Conservation (phyloP, 2,797 vertebrate genomes). For the Sylvilagus floridanus region DNA sequence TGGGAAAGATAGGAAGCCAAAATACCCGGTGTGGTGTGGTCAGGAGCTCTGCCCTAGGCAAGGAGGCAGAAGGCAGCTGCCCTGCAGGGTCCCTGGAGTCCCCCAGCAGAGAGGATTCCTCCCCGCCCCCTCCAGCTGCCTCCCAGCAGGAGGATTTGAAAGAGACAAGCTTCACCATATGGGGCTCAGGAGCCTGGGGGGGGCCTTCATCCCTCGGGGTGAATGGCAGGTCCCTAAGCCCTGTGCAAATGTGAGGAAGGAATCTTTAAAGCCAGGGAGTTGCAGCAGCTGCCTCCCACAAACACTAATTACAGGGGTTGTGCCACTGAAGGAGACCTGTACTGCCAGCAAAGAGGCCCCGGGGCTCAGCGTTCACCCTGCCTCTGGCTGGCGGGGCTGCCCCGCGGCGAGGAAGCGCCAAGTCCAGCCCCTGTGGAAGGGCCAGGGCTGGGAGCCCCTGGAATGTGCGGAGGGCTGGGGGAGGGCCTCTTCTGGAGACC, state of each 20-base stretch:
- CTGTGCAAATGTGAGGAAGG: conserved; percentile 75
- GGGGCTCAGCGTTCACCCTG: background rate
- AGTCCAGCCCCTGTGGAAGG: background rate
- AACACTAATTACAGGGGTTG: conserved; percentile 71
- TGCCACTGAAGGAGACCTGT: background rate
- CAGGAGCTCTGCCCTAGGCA: conserved; percentile 5
- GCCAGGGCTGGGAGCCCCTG: background rate
- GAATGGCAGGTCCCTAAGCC: conserved; percentile 81
- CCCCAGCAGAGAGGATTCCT: conserved; percentile 55
- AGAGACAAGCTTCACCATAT: conserved; percentile 70
- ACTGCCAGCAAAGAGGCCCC: background rate
- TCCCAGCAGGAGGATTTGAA: conserved; percentile 48
- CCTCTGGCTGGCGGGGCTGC: background rate
- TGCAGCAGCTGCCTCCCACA: conserved; percentile 80
- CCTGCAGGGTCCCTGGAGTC: conserved; percentile 30
- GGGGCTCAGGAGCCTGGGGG: conserved; percentile 71
- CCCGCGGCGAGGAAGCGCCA: background rate
- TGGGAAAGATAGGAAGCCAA: background rate
- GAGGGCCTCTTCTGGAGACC: conserved; percentile 53
- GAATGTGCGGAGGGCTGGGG: background rate
- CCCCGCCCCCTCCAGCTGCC: background rate
- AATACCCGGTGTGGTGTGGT: background rate
- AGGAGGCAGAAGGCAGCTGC: conserved; percentile 54
- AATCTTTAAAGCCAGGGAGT: conserved; percentile 76
- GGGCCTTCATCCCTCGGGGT: background rate